Conservation (phyloP, 2,113 vertebrate genomes). For the Bufo bufo region DNA sequence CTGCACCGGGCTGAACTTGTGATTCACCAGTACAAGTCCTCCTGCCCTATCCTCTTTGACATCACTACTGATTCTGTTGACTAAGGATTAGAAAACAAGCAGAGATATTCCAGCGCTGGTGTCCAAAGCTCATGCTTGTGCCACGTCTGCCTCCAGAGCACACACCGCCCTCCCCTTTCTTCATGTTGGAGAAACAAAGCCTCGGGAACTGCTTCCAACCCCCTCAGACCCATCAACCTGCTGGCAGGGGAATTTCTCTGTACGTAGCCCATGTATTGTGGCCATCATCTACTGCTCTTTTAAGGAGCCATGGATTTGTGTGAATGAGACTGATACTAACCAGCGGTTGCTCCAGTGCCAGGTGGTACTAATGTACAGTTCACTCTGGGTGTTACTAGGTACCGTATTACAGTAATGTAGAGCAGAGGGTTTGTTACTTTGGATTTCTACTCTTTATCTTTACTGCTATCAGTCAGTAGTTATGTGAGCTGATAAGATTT, state of each 20-base stretch:
- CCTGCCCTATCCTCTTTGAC: constrained; percentile 25
- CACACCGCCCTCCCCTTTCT: constrained; percentile 33
- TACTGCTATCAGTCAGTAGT: not conserved
- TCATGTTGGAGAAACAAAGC: not conserved
- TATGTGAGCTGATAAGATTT: not conserved
- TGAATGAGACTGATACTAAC: not conserved
- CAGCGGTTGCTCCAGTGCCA: not conserved
- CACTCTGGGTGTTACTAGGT: not conserved
- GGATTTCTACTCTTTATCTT: constrained; percentile 7
- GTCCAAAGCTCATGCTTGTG: constrained; percentile 60
- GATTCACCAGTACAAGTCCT: not conserved
- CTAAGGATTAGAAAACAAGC: constrained; percentile 46
- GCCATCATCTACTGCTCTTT: not conserved
- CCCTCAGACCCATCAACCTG: not conserved
- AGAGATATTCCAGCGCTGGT: not conserved
- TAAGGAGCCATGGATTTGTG: not conserved
- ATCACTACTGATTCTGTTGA: not conserved
- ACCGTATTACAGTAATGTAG: not conserved
- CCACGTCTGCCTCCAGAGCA: constrained; percentile 67
- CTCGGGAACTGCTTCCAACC: not conserved
- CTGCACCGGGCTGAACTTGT: not conserved
- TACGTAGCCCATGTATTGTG: not conserved
- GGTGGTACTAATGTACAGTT: not conserved
- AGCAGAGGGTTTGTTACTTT: not conserved
- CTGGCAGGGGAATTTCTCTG: not conserved